Evolutionary conservation across 2,888 invertebrate species (phyloP).

Genomic region (Rosalia funebris): DNA sequence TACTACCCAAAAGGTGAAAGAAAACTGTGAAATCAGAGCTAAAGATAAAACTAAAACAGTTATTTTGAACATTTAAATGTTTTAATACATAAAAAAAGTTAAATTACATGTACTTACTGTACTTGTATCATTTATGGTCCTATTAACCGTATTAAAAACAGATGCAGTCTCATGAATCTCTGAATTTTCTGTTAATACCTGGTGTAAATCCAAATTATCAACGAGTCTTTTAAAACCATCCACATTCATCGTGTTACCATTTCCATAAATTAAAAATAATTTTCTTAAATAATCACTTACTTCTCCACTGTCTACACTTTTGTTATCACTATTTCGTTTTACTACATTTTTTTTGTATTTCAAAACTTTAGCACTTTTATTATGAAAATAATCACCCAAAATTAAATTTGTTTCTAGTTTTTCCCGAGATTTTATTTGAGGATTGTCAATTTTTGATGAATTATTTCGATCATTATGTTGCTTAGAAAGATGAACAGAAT

Average conservation of each 20-base stretch:
- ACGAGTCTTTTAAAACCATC: constrained; percentile 71
- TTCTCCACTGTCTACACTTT: constrained; percentile 49
- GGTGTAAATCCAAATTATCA: constrained; percentile 7
- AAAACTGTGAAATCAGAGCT: too few relatives aligned
- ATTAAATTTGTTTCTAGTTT: constrained; percentile 48
- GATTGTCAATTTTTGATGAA: constrained; percentile 35
- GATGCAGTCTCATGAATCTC: constrained; percentile 19
- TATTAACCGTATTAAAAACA: constrained; percentile 15
- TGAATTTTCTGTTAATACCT: constrained; percentile 6
- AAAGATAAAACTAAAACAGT: too few relatives aligned
- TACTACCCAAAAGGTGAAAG: too few relatives aligned
- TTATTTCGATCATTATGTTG: constrained; percentile 45
- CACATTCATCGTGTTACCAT: constrained; percentile 72
- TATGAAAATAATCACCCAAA: constrained; percentile 27
- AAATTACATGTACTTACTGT: constrained; percentile 19
- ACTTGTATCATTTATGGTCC: constrained; percentile 10
- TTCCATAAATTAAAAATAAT: constrained; percentile 75
- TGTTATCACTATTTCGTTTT: constrained; percentile 41
- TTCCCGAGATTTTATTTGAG: constrained; percentile 39
- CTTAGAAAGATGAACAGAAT: constrained; percentile 45
- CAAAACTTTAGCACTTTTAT: constrained; percentile 27
- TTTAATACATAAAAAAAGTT: too few relatives aligned
- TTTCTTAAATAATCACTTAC: constrained; percentile 70
- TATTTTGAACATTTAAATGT: too few relatives aligned
- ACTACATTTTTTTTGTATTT: constrained; percentile 20